Evolutionary conservation across 2,113 vertebrate genomes (phyloP), one percentile per base, ranked within the genome.

Genomic region (Erinaceus europaeus): DNA sequence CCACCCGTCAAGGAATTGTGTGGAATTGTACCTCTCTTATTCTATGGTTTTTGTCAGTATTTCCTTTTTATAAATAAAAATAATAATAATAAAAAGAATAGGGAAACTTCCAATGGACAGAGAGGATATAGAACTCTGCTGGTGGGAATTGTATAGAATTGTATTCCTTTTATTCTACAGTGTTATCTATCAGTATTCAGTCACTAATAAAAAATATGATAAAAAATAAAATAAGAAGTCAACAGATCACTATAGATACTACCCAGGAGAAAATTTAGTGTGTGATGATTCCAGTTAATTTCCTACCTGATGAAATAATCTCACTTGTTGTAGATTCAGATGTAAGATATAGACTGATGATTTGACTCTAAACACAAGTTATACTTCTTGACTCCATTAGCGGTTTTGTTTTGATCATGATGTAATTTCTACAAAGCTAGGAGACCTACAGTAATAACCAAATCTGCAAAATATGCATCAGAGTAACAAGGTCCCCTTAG

Each of bases 191-290:
- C n/a, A n/a, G n/a, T n/a, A n/a, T n/a, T n/a, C n/a, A n/a, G n/a
- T n/a, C n/a, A n/a, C n/a, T n/a, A n/a, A n/a, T n/a, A n/a, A n/a
- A n/a, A n/a, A n/a, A n/a, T n/a, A n/a, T n/a, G n/a, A n/a, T n/a
- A 55, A 86, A 84, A 72, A 80, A 83, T 32, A 72, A 75, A 90
- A 21, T 4, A 55, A 61, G 3, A 38, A 62, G 77, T 67, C 25
- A 62, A 7, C 1, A n/a, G 1, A 40, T 1, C 17, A 34, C 9
- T 21, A 5, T 40, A 46, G 11, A 1, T 69, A 7, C 42, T 20
- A 69, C 13, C 48, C 40, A 7, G 59, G 44, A 36, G 10, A 40
- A 44, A 64, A 68, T 38, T 5, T 7, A 59, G 62, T 72, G 67
- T 84, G 15, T 12, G 15, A 40, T 42, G 36, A 86, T 67, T 84